Conservation (phyloP, 2,113 vertebrate species). For the Oriolus oriolus region DNA sequence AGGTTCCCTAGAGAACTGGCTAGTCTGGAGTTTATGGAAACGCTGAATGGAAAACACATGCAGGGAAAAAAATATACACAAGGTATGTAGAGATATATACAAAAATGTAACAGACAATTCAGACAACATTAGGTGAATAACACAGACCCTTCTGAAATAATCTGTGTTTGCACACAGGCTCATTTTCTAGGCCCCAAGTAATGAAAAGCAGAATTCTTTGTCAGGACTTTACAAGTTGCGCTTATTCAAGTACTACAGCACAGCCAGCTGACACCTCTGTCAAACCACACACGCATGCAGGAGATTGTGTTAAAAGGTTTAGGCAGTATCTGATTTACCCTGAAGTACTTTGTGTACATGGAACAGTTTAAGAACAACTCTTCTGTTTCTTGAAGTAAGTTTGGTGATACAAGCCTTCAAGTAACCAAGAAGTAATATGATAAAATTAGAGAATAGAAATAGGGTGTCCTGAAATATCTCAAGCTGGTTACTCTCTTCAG, state of each 20-base stretch:
- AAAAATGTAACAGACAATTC: neutral
- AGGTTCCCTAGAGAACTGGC: slow-evolving; percentile 92
- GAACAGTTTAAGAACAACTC: neutral
- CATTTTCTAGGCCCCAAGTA: neutral
- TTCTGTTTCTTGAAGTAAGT: neutral
- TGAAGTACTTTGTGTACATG: neutral
- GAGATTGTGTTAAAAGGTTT: neutral
- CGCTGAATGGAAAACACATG: slow-evolving; percentile 74
- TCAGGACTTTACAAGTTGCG: neutral
- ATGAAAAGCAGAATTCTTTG: neutral
- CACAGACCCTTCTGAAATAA: neutral
- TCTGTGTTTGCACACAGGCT: neutral
- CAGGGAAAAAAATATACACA: slow-evolving; percentile 31
- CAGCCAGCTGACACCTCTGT: neutral
- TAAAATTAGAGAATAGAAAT: neutral
- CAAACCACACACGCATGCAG: neutral
- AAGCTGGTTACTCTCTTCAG: neutral
- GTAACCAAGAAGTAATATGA: neutral
- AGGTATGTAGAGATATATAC: neutral
- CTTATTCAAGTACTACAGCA: neutral
- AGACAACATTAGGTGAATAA: neutral
- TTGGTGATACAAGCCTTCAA: neutral
- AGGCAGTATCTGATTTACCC: neutral
- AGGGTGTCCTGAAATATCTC: neutral
- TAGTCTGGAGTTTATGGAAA: slow-evolving; percentile 86